Evolutionary conservation across 23 tunicate genomes (phyloP).

Genomic region (Corella eumyota): DNA sequence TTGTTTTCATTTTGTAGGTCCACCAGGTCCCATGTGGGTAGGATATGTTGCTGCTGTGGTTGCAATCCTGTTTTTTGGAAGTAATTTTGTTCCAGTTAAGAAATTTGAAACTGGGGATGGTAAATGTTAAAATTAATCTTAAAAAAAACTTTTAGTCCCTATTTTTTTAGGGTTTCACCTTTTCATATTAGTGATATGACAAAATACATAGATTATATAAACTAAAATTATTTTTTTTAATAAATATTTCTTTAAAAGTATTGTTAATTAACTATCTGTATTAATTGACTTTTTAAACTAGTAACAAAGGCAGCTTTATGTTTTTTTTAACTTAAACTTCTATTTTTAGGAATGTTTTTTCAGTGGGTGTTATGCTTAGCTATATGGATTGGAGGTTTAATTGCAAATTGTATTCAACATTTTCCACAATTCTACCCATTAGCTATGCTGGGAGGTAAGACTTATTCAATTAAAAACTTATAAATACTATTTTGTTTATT

Average conservation of each 20-base stretch:
- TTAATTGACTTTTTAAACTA: too few relatives aligned
- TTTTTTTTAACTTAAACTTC: not conserved
- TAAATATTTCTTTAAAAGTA: too few relatives aligned
- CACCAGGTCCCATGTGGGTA: slow-evolving; percentile 25
- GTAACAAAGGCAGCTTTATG: too few relatives aligned
- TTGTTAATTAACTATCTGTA: too few relatives aligned
- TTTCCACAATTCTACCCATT: slow-evolving; percentile 68
- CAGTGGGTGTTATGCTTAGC: slow-evolving; percentile 85
- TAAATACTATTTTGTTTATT: too few relatives aligned
- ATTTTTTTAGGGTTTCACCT: slow-evolving; percentile 2
- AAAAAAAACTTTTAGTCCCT: not conserved
- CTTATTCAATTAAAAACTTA: not conserved
- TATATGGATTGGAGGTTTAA: slow-evolving; percentile 76
- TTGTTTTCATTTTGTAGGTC: not conserved
- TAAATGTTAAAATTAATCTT: slow-evolving; percentile 15
- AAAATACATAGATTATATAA: not conserved
- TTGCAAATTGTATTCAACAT: slow-evolving; percentile 34
- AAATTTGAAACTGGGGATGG: slow-evolving; percentile 98
- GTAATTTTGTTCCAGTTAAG: slow-evolving; percentile 93
- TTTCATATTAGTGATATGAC: too few relatives aligned
- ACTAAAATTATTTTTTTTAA: not conserved
- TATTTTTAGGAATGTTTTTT: slow-evolving; percentile 66
- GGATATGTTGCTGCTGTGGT: slow-evolving; percentile 82
- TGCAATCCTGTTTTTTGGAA: slow-evolving; percentile 90
- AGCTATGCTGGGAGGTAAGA: slow-evolving; percentile 87